Evolutionary conservation across 2,888 invertebrate genomes (phyloP), one percentile per base, ranked within the genome.

Genomic region (Cheilosia impressa): DNA sequence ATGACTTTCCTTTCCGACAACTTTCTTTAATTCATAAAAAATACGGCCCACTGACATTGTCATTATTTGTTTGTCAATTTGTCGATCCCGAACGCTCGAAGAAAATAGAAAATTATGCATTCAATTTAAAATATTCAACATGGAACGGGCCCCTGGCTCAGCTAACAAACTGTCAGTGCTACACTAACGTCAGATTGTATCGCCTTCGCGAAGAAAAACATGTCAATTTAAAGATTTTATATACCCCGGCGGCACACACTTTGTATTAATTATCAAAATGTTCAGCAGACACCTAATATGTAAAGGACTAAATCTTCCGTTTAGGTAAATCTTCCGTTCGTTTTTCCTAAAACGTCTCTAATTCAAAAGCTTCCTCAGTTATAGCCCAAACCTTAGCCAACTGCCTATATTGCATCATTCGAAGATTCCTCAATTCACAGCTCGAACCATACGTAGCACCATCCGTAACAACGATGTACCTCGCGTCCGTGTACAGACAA

Each of bases 341-440:
- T 38, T 57, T 4, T 43, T 10, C 27, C 9, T 34, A n/a, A 4
- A 17, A 13, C 1, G 10, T 24, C 4, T 34, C 1, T 31, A 22
- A 31, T 60, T 45, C 7, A 38, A 45, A 4, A 2, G 2, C 0
- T n/a, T 27, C 53, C 13, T 9, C 17, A 73, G 69, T 45, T 55
- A 58, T 31, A 3, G 19, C 50, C 6, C 31, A 6, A 75, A 62
- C 45, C 15, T 53, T n/a, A 53, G 60, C 24, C 71, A 72, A 62
- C 10, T 66, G 43, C 85, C 85, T 4, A 24, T 85, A 62, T 85
- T 85, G 85, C 85, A 85, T 85, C 85, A 85, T 60, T 60, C 58
- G 38, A 85, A 77, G 55, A 85, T 85, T 50, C 85, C 85, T 5
- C 75, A 85, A 72, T 77, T 81, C 22, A 77, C 81, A 58, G 57